Percentiles rank a stretch among this genome's conserved stretches.
Evolutionary conservation across 2,797 vertebrate species (phyloP).

Genomic region (Parauchenoglanis ngamensis): DNA sequence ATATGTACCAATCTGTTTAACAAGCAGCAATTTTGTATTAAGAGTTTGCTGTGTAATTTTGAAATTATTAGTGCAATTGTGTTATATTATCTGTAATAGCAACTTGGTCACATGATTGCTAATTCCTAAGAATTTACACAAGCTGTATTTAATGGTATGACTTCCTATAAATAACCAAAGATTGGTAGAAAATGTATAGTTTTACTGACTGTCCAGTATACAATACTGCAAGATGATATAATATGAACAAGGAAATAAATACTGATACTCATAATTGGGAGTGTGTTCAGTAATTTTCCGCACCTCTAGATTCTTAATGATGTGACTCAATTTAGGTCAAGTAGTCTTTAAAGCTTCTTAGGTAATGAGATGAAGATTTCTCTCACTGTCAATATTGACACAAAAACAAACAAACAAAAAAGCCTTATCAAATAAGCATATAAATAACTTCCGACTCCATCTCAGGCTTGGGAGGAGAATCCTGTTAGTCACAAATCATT

Average conservation of each 20-base stretch:
- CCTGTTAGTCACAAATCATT: neutral
- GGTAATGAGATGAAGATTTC: neutral
- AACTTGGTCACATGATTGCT: neutral
- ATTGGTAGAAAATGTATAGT: too few relatives aligned
- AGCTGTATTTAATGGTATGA: neutral
- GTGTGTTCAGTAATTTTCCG: neutral
- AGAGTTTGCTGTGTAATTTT: neutral
- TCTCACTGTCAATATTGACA: neutral
- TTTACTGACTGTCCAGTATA: neutral
- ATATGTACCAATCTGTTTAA: too few relatives aligned
- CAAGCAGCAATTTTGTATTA: too few relatives aligned
- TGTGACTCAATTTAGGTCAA: neutral
- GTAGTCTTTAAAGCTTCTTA: neutral
- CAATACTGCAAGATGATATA: neutral
- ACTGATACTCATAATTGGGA: neutral
- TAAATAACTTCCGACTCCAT: constrained; percentile 5
- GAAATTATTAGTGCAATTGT: neutral
- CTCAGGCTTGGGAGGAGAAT: neutral
- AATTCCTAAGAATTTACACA: neutral
- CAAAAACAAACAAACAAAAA: neutral
- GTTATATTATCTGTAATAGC: neutral
- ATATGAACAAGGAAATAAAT: neutral
- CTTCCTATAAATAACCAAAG: neutral
- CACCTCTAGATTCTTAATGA: neutral
- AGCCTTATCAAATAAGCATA: constrained; percentile 6